Evolutionary conservation across 2,888 invertebrate genomes (phyloP).

Genomic region (Meliscaeva auricollis): DNA sequence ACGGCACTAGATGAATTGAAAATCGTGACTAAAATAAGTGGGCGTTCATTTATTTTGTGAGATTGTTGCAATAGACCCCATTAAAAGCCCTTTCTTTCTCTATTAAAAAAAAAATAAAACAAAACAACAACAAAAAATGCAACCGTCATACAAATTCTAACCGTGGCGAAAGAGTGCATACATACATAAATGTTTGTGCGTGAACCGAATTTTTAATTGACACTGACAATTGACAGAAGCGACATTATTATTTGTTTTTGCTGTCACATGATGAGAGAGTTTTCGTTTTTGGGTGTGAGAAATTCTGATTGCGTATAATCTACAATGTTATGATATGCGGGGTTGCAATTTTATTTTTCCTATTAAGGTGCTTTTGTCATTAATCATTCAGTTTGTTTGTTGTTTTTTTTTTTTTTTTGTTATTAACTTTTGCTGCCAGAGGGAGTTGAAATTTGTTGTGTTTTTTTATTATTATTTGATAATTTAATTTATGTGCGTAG

Average conservation of each 20-base stretch:
- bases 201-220: constrained; percentile 70
- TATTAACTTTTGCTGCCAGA: constrained; percentile 3
- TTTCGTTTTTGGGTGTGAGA: constrained; percentile 53
- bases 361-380: constrained; percentile 56
- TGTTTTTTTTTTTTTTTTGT: neutral
- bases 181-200: neutral
- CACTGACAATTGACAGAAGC: constrained; percentile 29
- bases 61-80: neutral
- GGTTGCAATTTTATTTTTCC: constrained; percentile 53
- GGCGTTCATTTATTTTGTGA: constrained; percentile 16
- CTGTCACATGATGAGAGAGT: constrained; percentile 12
- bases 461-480: constrained; percentile 22
- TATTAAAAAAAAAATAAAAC: too few relatives aligned
- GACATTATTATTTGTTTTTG: constrained; percentile 45
- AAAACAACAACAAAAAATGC: constrained; percentile 21
- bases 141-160: constrained; percentile 68
- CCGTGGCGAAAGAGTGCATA: constrained; percentile 53
- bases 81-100: constrained; percentile 45
- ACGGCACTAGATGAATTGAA: constrained; percentile 58
- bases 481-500: constrained; percentile 44
- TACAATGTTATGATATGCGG: constrained; percentile 36
- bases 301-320: constrained; percentile 62
- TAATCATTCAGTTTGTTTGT: constrained; percentile 52
- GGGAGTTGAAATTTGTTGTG: constrained; percentile 22
- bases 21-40: constrained; percentile 70